Percentiles rank a stretch among this genome's conserved stretches.
phyloP scores from a whole-genome alignment of 2,888 invertebrate genomes.

The Hirtodrosophila alboralis region DNA sequence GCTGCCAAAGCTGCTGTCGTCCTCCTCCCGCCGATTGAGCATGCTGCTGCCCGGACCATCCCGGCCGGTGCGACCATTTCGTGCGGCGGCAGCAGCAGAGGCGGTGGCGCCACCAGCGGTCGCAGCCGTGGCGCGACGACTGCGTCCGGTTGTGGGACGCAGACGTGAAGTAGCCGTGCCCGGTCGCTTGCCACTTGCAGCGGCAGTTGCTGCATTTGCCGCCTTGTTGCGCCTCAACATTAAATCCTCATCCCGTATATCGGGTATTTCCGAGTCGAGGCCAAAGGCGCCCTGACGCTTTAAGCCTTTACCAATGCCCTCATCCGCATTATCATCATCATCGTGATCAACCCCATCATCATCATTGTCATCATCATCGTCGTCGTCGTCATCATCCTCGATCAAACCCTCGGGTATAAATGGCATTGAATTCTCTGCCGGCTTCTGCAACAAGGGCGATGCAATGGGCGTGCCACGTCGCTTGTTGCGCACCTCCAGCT shows the following conservation, averaged over 20 bases:
- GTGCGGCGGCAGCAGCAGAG: conserved; percentile 5
- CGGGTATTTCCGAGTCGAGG: conserved; percentile 78
- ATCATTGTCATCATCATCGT: conserved; percentile 47
- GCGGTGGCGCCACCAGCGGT: conserved; percentile 5
- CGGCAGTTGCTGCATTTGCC: neutral
- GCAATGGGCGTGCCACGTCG: conserved; percentile 69
- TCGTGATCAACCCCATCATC: conserved; percentile 58
- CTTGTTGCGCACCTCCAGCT: conserved; percentile 86
- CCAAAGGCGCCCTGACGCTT: conserved; percentile 45
- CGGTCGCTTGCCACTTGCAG: conserved; percentile 61
- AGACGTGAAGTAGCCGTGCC: conserved; percentile 74
- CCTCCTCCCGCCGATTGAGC: conserved; percentile 60
- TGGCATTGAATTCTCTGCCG: conserved; percentile 81
- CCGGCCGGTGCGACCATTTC: conserved; percentile 37
- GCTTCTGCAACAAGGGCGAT: conserved; percentile 80
- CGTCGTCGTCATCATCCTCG: conserved; percentile 82
- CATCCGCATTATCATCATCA: conserved; percentile 34
- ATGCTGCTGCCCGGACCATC: conserved; percentile 44
- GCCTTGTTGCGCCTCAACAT: conserved; percentile 53
- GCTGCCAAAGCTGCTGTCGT: conserved; percentile 83
- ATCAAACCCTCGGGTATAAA: conserved; percentile 83
- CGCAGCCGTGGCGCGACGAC: conserved; percentile 55
- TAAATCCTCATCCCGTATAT: conserved; percentile 78
- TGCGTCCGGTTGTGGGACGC: conserved; percentile 83
- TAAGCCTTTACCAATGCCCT: conserved; percentile 20